Base-by-base conservation (phyloP, 2,797 vertebrate genomes). In the Hemitrygon akajei region DNA sequence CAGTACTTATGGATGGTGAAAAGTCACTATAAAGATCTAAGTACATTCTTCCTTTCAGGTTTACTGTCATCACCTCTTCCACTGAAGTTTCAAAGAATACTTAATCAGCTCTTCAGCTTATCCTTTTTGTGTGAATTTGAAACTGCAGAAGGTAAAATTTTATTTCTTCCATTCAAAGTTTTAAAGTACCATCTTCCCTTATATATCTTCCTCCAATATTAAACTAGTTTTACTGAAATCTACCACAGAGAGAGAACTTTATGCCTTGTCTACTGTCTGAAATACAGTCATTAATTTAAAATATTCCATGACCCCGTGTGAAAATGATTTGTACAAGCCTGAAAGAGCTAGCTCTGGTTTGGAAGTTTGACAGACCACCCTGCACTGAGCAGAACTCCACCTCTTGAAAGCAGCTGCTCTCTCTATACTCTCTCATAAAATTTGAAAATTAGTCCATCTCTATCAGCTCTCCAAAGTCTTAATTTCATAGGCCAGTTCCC, bases 151-250 rank as follows among this genome's bases (percentile, higher is more conserved):
- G 87, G 87, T 91, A 63, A 91, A 91, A 91, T 91, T 27, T 69
- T 91, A 91, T 20, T 91, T 91, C 63, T n/a, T 91, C 87, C 87
- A 91, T 91, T 91, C 66, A 71, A 37, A 91, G 87, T 40, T 91
- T 91, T 16, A 47, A 92, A 92, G 47, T 75, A 22, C 11, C 63
- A 92, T 92, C 73, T 69, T 75, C 89, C 69, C 69, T 66, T 71
- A 66, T 47, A 92, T 34, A 56, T 92, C 71, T 92, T 25, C 11
- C 20, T 47, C 71, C 20, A 47, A 4, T 92, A 30, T 92, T 92
- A 73, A 66, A 12, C 1, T 47, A 37, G 66, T 73, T 73, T 47
- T 25, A 73, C 89, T 40, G 69, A 12, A 92, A 71, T 40, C 34
- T 75, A 92, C 40, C 69, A 92, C 89, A 30, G 34, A 63, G 6